Evolutionary conservation across 2,888 invertebrate genomes (phyloP), one percentile per base, ranked within the genome.

Genomic region (Bedellia somnulentella): DNA sequence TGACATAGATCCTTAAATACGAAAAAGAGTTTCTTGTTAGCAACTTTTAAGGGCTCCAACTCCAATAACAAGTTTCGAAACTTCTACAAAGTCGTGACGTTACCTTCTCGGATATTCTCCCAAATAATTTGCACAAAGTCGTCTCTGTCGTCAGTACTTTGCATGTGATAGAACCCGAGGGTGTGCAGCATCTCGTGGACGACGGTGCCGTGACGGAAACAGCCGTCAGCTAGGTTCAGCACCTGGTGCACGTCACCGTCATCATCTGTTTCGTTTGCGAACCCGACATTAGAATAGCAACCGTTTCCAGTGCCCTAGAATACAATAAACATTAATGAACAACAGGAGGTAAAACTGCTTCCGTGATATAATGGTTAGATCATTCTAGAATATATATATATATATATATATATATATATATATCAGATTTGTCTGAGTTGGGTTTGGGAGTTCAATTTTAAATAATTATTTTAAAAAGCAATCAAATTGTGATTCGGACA

Each of bases 301-400:
- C 78, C 78, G 58, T 78, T 44, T 73, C 82, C 43, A 80, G 80
- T 39, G 86, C 96, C 80, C 97, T 96, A n/a, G 40, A 90, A 35
- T 17, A 10, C 13, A 8, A 3, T 24, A 3, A 35, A 31, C 11
- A 30, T 24, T 39, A 33, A 15, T 24, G n/a, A n/a, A n/a, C n/a
- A n/a, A n/a, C 32, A 21, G 10, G 13, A 11, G 12, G n/a, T 15
- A 16, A 4, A 21, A 27, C 22, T 15, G 8, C 5, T 15, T 17
- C 16, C 13, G 3, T 21, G 11, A 26, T 9, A n/a, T 24, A 11
- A 15, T 16, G 26, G 15, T 2, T 11, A 15, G 11, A 27, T 13
- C 13, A 13, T 9, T 27, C 3, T 10, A 14, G 27, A 2, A 31
- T 14, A 31, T 15, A 25, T 29, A 18, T 13, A 2, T 18, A 31